Conservation (phyloP, 2,113 vertebrate genomes). For the Ariopsis seemanni region DNA sequence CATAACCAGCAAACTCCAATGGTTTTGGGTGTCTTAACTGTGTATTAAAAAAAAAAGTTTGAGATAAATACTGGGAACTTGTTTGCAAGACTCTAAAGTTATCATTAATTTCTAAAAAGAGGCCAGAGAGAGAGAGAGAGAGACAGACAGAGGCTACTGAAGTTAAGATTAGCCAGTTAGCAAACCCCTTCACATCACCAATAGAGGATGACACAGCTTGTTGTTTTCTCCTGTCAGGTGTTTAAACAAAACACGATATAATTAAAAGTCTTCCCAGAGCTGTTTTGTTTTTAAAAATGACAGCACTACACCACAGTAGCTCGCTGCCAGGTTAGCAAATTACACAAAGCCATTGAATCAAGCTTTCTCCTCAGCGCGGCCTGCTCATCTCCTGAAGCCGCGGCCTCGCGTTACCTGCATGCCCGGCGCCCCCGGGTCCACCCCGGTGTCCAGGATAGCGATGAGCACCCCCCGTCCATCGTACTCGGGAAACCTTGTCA, state of each 20-base stretch:
- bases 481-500: conserved; percentile 87
- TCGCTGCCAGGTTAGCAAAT: background rate
- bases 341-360: conserved; percentile 6
- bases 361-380: conserved; percentile 20
- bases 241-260: background rate
- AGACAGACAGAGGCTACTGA: background rate
- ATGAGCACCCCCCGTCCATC: conserved; percentile 91
- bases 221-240: background rate
- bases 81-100: background rate
- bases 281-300: background rate
- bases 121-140: background rate
- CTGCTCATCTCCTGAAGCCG: conserved; percentile 42
- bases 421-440: conserved; percentile 94
- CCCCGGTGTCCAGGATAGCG: conserved; percentile 92
- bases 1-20: background rate
- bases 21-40: background rate
- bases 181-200: background rate
- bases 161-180: background rate
- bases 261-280: no score
- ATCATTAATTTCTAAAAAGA: background rate
- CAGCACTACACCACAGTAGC: background rate
- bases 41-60: background rate
- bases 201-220: conserved; percentile 44
- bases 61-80: background rate
- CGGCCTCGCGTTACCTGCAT: conserved; percentile 84